Evolutionary conservation across 2,797 vertebrate genomes (phyloP).

Genomic region (Siniperca scherzeri): DNA sequence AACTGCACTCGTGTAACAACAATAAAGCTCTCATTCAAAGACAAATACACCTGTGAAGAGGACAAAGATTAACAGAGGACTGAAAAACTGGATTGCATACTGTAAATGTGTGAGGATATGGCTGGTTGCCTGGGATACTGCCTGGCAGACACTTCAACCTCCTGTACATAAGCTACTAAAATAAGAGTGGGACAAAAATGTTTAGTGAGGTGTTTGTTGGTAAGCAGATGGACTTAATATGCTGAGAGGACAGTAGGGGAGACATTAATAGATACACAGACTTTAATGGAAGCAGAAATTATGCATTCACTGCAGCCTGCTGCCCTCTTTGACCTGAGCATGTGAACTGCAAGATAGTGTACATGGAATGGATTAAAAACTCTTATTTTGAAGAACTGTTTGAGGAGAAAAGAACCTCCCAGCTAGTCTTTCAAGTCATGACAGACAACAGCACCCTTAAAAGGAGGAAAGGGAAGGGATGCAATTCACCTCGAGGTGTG

Average conservation of each 20-base stretch:
- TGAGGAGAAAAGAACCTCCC: constrained; percentile 30
- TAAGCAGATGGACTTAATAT: constrained; percentile 55
- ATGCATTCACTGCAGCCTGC: constrained; percentile 34
- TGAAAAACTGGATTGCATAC: constrained; percentile 67
- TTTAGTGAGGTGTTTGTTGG: constrained; percentile 59
- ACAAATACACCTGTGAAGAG: constrained; percentile 70
- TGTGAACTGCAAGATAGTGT: constrained; percentile 58
- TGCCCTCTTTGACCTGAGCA: constrained; percentile 63
- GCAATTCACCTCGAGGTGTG: constrained; percentile 17
- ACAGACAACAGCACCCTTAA: constrained; percentile 42
- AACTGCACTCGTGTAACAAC: constrained; percentile 32
- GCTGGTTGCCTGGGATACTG: constrained; percentile 69
- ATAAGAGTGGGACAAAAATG: constrained; percentile 62
- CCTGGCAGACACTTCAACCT: constrained; percentile 71
- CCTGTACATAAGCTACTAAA: constrained; percentile 83
- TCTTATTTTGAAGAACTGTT: constrained; percentile 57
- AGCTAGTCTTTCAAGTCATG: constrained; percentile 25
- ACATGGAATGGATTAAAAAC: constrained; percentile 58
- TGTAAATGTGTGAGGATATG: constrained; percentile 75
- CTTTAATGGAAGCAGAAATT: constrained; percentile 31
- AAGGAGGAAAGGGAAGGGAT: constrained; percentile 34
- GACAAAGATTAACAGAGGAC: constrained; percentile 60
- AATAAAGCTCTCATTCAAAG: constrained; percentile 51
- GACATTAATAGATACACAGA: constrained; percentile 47
- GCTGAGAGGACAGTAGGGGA: constrained; percentile 52